phyloP scores from a whole-genome alignment of 1,140 invertebrate species.

The Magallana ariakensis region DNA sequence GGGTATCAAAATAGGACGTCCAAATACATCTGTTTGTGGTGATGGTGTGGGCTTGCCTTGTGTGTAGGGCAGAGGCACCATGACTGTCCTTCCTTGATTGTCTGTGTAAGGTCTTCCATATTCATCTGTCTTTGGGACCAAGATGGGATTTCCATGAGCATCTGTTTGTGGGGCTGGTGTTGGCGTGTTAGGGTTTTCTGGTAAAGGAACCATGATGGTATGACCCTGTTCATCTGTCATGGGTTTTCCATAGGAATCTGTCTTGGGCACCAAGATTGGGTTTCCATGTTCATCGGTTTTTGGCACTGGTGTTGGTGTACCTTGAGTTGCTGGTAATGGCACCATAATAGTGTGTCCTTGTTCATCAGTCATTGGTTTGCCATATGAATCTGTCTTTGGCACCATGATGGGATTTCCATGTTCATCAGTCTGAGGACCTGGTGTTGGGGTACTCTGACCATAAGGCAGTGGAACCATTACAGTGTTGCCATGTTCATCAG shows the following conservation, averaged over 20 bases:
- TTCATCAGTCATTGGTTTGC: slow-evolving; percentile 26
- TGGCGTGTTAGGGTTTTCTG: slow-evolving; percentile 31
- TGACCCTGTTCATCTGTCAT: slow-evolving; percentile 26
- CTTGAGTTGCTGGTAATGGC: slow-evolving; percentile 12
- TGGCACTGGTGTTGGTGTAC: slow-evolving; percentile 42
- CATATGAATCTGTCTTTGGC: slow-evolving; percentile 14
- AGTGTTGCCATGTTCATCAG: slow-evolving; percentile 36
- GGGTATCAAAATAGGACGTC: slow-evolving; percentile 10
- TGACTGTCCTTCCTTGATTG: neutral
- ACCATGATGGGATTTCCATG: slow-evolving; percentile 41
- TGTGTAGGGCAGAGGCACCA: neutral
- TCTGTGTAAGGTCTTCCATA: slow-evolving; percentile 33
- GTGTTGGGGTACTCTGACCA: slow-evolving; percentile 37
- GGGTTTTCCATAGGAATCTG: slow-evolving; percentile 1
- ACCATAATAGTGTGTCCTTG: neutral
- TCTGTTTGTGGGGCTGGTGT: slow-evolving; percentile 45
- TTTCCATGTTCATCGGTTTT: slow-evolving; percentile 45
- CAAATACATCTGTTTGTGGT: slow-evolving; percentile 30
- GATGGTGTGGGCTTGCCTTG: slow-evolving; percentile 30
- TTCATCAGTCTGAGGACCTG: slow-evolving; percentile 43
- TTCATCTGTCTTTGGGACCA: slow-evolving; percentile 15
- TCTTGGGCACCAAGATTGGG: slow-evolving; percentile 32
- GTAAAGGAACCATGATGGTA: neutral
- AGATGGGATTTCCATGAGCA: slow-evolving; percentile 33
- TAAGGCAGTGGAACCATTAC: neutral